A percentile compares a stretch with the other conserved stretches of the same genome.
Evolutionary conservation across 1,140 invertebrate genomes (phyloP).

Genomic region (Hesperophylax magnus): DNA sequence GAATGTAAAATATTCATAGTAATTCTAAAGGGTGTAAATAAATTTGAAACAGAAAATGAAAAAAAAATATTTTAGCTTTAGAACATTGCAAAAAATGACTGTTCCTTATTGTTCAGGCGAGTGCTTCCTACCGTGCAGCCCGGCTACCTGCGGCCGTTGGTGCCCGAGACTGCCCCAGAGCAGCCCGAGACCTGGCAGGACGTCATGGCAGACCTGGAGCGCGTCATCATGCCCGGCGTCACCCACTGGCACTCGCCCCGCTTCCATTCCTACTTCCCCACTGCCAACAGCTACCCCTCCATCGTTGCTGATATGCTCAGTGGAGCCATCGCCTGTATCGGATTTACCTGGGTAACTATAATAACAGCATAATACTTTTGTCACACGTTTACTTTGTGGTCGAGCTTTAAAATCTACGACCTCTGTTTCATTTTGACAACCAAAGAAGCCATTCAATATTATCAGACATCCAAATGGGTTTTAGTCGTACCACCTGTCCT

Average conservation of each 20-base stretch:
- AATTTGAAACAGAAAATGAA: no score
- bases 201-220: conserved; percentile 91
- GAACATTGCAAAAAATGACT: no score
- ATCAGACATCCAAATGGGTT: no score
- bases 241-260: conserved; percentile 98
- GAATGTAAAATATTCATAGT: no score
- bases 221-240: conserved; percentile 96
- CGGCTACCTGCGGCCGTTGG: conserved; percentile 86
- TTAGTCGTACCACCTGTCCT: no score
- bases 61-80: no score
- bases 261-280: conserved; percentile 99
- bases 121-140: conserved; percentile 87
- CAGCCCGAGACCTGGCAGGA: conserved; percentile 90
- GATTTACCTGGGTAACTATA: conserved; percentile 85
- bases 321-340: conserved; percentile 92
- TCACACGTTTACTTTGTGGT: no score
- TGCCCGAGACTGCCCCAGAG: conserved; percentile 87
- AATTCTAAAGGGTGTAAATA: no score
- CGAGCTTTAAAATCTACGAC: neutral
- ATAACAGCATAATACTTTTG: neutral
- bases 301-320: conserved; percentile 97
- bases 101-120: conserved; percentile 69
- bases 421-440: no score
- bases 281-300: conserved; percentile 94
- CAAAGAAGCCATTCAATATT: no score